Conservation (phyloP, 2,888 invertebrate genomes). For the Sepioteuthis lessoniana region DNA sequence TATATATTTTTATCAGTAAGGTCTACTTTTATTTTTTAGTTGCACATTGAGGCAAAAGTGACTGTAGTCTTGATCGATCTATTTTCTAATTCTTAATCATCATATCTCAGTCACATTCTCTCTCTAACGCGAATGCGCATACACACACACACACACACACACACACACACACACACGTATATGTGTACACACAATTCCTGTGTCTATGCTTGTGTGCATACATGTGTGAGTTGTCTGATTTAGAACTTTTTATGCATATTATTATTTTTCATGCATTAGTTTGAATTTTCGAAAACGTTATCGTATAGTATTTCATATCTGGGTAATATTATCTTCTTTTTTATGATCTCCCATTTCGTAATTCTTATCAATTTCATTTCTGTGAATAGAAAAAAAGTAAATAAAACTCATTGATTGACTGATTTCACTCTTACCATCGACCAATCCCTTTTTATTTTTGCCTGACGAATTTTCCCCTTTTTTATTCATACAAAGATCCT, state of each 20-base stretch:
- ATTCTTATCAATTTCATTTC: slow-evolving; percentile 13
- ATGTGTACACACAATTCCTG: neutral
- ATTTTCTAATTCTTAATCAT: slow-evolving; percentile 12
- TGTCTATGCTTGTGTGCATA: neutral
- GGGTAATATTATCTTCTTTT: neutral
- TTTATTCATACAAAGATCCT: neutral
- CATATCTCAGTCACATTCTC: neutral
- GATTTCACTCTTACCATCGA: neutral
- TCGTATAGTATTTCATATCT: slow-evolving; percentile 2
- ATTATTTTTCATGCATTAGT: neutral
- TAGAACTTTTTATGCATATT: neutral
- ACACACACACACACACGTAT: too few relatives aligned
- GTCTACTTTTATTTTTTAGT: neutral
- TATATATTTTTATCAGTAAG: neutral
- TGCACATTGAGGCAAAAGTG: neutral
- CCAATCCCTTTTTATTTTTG: neutral
- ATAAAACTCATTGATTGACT: too few relatives aligned
- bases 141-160: too few relatives aligned
- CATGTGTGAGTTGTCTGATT: neutral
- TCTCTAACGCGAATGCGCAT: too few relatives aligned
- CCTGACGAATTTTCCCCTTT: neutral
- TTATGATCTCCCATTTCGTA: neutral
- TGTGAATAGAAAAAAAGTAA: neutral
- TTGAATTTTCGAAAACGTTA: neutral
- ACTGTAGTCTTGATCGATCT: slow-evolving; percentile 23